Conservation (phyloP, 2,888 invertebrate genomes). For the Alloplasta piceator region DNA sequence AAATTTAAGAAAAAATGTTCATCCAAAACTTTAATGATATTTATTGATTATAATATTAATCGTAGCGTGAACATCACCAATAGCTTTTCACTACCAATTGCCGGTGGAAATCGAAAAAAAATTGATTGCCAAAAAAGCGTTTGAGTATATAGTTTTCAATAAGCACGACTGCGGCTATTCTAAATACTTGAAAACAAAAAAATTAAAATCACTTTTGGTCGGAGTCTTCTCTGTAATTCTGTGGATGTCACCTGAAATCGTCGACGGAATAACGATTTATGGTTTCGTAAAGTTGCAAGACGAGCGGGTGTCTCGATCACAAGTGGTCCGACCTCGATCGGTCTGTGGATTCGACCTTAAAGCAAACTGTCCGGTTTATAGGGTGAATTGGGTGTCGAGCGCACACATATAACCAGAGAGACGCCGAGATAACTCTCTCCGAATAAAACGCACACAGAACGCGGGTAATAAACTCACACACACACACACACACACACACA, state of each 20-base stretch:
- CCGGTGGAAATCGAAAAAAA: no score
- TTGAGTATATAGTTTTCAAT: no score
- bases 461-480: not conserved
- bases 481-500: not conserved
- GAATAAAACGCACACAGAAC: not conserved
- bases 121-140: no score
- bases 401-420: not conserved
- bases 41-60: no score
- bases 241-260: not conserved
- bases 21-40: no score
- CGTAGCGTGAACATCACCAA: no score
- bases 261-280: slow-evolving; percentile 37
- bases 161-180: no score
- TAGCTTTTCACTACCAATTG: no score
- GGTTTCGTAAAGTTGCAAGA: slow-evolving; percentile 24
- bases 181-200: no score
- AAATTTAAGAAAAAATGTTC: no score
- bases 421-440: slow-evolving; percentile 24
- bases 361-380: slow-evolving; percentile 20
- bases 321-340: slow-evolving; percentile 63
- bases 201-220: not conserved
- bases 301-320: slow-evolving; percentile 22
- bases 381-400: slow-evolving; percentile 31
- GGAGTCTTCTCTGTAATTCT: not conserved
- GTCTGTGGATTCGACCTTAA: slow-evolving; percentile 56